Conservation (phyloP, 2,797 vertebrate genomes). For the Eulemur coronatus region DNA sequence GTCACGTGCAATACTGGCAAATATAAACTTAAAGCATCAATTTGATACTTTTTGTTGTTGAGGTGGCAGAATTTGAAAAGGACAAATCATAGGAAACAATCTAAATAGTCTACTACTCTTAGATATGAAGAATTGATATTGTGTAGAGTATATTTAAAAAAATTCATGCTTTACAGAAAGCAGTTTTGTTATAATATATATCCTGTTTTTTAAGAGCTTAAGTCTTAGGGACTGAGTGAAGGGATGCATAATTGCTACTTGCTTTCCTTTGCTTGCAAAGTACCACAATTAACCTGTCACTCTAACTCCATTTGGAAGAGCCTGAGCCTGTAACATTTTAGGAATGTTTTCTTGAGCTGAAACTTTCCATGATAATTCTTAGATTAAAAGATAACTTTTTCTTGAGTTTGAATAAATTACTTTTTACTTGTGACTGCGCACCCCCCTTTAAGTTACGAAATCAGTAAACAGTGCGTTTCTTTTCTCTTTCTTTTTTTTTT, state of each 20-base stretch:
- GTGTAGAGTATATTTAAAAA: background rate
- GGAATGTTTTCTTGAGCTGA: conserved; percentile 36
- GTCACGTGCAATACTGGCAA: background rate
- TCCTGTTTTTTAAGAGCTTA: conserved; percentile 42
- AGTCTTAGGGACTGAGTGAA: conserved; percentile 44
- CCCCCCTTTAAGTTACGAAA: background rate
- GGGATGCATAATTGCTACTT: conserved; percentile 60
- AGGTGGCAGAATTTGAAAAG: conserved; percentile 45
- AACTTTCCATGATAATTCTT: conserved; percentile 46
- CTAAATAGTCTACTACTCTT: background rate
- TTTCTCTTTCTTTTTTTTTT: background rate
- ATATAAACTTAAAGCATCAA: background rate
- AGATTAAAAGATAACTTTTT: conserved; percentile 45
- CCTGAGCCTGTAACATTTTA: conserved; percentile 32
- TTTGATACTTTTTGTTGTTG: conserved; percentile 19
- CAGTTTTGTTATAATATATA: conserved; percentile 16
- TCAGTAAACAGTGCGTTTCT: background rate
- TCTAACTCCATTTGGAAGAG: conserved; percentile 56
- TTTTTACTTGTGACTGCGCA: background rate
- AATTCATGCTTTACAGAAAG: conserved; percentile 4
- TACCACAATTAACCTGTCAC: conserved; percentile 50
- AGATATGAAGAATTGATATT: background rate
- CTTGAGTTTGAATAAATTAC: conserved; percentile 33
- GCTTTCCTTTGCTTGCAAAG: conserved; percentile 61
- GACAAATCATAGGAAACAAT: background rate